These are phyloP conservation scores for Yponomeuta evonymella DNA, from an alignment of 2,888 invertebrate genomes.

Conservation along the genomic window DNA sequence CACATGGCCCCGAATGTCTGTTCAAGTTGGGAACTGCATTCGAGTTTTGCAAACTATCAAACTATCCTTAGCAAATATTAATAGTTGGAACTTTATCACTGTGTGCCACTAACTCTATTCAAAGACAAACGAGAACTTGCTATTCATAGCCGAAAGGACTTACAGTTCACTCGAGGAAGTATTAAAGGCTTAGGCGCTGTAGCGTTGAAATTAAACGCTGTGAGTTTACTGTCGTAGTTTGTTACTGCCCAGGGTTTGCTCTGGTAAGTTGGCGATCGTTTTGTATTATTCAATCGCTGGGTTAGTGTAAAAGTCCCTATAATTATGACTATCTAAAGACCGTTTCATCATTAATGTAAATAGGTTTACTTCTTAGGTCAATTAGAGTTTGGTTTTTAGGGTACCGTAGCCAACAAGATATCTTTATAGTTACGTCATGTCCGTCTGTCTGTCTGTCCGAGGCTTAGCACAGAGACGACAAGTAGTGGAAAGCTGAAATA, in stretches of 20 bases:
- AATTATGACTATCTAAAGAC: too few relatives aligned
- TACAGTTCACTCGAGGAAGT: conserved; percentile 7
- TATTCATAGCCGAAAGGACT: conserved; percentile 14
- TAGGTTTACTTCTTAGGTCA: too few relatives aligned
- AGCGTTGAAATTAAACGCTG: conserved; percentile 4
- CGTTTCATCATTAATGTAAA: too few relatives aligned
- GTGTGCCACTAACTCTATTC: conserved; percentile 38
- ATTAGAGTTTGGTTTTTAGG: too few relatives aligned
- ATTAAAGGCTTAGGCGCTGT: conserved; percentile 8
- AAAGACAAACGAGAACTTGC: conserved; percentile 40
- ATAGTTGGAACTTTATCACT: conserved; percentile 43
- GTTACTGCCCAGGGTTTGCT: not conserved
- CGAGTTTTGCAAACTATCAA: conserved; percentile 44
- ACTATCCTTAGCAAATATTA: conserved; percentile 61
- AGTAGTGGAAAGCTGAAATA: too few relatives aligned
- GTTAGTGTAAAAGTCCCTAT: too few relatives aligned
- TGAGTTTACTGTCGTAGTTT: not conserved
- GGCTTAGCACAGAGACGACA: too few relatives aligned
- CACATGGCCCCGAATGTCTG: conserved; percentile 20
- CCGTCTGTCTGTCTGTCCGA: too few relatives aligned
- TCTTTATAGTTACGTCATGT: too few relatives aligned
- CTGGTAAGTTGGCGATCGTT: not conserved
- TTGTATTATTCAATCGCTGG: not conserved
- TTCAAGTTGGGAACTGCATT: conserved; percentile 39
- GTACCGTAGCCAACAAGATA: too few relatives aligned